Base-by-base conservation (phyloP, 2,797 vertebrate genomes). In the Falco berigora region DNA sequence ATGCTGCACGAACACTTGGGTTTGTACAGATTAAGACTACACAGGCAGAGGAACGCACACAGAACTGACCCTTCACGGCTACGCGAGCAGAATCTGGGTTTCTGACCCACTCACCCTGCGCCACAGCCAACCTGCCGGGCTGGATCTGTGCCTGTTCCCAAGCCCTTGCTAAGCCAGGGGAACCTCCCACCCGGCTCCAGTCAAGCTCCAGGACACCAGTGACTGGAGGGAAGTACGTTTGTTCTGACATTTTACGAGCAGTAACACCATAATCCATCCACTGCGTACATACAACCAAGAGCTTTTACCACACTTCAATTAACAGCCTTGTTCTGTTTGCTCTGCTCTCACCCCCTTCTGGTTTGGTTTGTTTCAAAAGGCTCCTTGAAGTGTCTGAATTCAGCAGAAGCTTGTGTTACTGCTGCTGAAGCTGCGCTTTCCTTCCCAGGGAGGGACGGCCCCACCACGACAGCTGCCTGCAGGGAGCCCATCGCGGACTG, bases 1-100 rank as follows among this genome's bases (percentile, higher is more conserved):
- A 97, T 97, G 97, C 97, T 96, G 73, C 89, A 94, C 75, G 96
- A 97, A 95, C 86, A 91, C 83, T 86, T 68, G 15, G 28, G 10
- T 91, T 88, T 96, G 88, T 92, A 97, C 95, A 89, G 92, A 68
- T 49, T 92, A 68, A 68, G 93, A 96, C 94, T 96, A 94, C 86
- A 96, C 94, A 96, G 64, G 77, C 80, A 93, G 27, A 94, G 93
- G 91, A 97, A 94, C 85, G 94, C 87, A 88, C 71, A 86, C 81
- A 86, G 17, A 90, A 71, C 71, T 9, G 8, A 34, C 6, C 86
- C 76, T 56, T 1, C 25, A 55, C 85, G 67, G 46, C 92, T 53
- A 27, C 61, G 18, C 9, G 6, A 46, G 7, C 83, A 67, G 46
- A 88, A 72, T 8, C 53, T 47, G 12, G 18, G 20, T 88, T 66